A percentile compares a stretch with the other conserved stretches of the same genome.
Conservation (phyloP, 1,140 invertebrate species). For the Ceratina australensis region DNA sequence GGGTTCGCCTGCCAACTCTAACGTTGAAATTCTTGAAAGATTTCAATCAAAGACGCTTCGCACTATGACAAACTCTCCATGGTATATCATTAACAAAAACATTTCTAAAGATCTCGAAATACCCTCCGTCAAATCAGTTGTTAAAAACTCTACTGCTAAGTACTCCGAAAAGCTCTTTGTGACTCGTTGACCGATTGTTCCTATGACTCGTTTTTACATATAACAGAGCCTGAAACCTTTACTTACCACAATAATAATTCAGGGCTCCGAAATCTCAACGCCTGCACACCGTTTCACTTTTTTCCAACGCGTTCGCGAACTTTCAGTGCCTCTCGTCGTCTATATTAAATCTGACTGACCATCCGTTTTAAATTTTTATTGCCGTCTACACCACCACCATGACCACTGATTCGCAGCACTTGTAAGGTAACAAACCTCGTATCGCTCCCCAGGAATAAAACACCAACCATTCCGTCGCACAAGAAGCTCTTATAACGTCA, state of each 20-base stretch:
- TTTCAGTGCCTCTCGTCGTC: neutral
- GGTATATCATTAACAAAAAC: too few species aligned
- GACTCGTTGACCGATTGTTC: too few species aligned
- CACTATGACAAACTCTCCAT: too few species aligned
- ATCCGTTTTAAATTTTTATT: slow-evolving; percentile 13
- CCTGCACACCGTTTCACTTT: neutral
- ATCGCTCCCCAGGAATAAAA: neutral
- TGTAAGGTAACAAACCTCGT: neutral
- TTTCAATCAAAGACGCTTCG: too few species aligned
- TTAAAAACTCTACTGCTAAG: too few species aligned
- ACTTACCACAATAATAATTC: slow-evolving; percentile 28
- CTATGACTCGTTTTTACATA: too few species aligned
- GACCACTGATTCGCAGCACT: neutral
- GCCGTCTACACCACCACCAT: neutral
- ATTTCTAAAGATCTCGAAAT: too few species aligned
- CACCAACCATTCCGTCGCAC: neutral
- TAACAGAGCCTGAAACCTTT: too few species aligned
- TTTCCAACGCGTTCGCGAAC: neutral
- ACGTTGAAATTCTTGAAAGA: too few species aligned
- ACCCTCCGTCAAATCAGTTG: too few species aligned
- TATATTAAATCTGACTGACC: neutral
- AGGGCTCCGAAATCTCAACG: slow-evolving; percentile 2
- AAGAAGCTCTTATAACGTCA: neutral
- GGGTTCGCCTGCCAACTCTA: too few species aligned
- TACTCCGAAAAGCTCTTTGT: too few species aligned